Base-by-base conservation (phyloP, 2,797 vertebrate genomes). In the Xerus rutilus region DNA sequence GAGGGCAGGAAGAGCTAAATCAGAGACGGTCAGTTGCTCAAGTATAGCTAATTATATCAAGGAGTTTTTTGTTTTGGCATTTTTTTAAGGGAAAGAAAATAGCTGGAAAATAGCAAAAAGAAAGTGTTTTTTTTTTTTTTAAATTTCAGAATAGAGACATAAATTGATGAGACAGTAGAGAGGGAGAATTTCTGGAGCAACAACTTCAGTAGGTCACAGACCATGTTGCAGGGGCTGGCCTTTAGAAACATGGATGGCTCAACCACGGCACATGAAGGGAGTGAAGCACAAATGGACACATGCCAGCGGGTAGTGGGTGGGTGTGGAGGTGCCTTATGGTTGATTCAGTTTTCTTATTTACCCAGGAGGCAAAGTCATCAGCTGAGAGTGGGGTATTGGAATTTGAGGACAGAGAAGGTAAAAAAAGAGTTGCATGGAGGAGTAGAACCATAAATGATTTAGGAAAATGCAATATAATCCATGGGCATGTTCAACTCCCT, bases 311-410 rank as follows among this genome's bases (percentile, higher is more conserved):
- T 49, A 1, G 47, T 20, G 14, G 39, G 39, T 23, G 12, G 32
- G 21, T 17, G 4, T 85, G 85, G n/a, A 65, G 47, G 67, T 23
- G 11, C 57, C 35, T 69, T 65, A 20, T 35, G 49, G 64, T 67
- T 30, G 20, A 45, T 83, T 73, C 13, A 25, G 47, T 79, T 59
- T 89, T 86, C 86, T 84, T 74, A 69, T n/a, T 86, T 95, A 62
- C 5, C 62, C 8, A 87, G 39, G 64, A 89, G 17, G 49, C 45
- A 86, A 86, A 81, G n/a, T 32, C 7, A 47, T 52, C 23, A 20
- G n/a, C 25, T 86, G 52, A 82, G 57, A 93, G 30, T 45, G 57
- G 64, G 35, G 52, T 39, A 7, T 74, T 86, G 30, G 65, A 86
- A 67, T 57, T 78, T 89, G 64, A 84, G 32, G 49, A 74, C 43